Evolutionary conservation across 2,797 vertebrate species (phyloP).

Genomic region (Crocodylus rhombifer): DNA sequence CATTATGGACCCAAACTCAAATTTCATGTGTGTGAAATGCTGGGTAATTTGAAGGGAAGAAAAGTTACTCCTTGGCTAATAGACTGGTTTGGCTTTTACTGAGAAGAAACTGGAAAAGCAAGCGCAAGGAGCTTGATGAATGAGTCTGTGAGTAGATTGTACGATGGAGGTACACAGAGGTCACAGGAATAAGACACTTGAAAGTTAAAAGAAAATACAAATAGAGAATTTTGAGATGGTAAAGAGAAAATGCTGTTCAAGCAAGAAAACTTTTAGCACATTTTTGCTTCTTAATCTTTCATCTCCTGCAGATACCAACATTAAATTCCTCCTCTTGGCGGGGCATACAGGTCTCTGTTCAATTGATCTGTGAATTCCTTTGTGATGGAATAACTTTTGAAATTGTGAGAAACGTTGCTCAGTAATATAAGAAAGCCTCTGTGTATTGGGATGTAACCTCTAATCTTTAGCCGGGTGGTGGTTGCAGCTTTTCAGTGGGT

Average conservation of each 20-base stretch:
- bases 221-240: not conserved
- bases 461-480: too few species aligned
- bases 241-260: not conserved
- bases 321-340: too few species aligned
- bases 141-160: not conserved
- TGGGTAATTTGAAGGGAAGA: not conserved
- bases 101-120: not conserved
- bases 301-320: too few species aligned
- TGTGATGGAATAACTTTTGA: too few species aligned
- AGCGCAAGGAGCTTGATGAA: not conserved
- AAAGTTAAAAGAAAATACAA: not conserved
- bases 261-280: not conserved
- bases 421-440: too few species aligned
- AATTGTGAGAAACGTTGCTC: too few species aligned
- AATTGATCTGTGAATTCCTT: too few species aligned
- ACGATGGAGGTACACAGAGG: not conserved
- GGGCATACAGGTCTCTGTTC: too few species aligned
- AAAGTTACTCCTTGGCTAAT: not conserved
- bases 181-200: not conserved
- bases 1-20: fast-evolving
- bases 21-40: not conserved
- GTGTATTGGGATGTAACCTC: too few species aligned
- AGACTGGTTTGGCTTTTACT: not conserved
- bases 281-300: too few species aligned
- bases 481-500: too few species aligned